phyloP scores from a whole-genome alignment of 1,140 invertebrate genomes.

The Goniozus legneri region DNA sequence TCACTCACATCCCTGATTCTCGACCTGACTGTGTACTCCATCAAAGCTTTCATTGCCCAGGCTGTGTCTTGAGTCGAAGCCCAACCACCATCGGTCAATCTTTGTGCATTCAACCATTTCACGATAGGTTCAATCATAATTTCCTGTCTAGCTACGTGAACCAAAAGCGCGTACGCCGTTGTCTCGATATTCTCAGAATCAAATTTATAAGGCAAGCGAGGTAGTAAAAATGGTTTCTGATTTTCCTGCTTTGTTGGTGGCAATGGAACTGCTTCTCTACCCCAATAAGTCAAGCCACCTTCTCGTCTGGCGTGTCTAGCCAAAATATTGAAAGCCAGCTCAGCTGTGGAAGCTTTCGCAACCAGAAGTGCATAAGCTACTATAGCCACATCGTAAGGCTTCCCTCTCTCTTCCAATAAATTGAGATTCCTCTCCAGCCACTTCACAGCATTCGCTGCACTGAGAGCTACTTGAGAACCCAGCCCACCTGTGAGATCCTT shows the following conservation, averaged over 20 bases:
- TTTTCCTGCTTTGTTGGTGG: slow-evolving; percentile 84
- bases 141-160: slow-evolving; percentile 81
- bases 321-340: slow-evolving; percentile 76
- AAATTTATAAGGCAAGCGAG: slow-evolving; percentile 80
- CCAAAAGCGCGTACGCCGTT: slow-evolving; percentile 87
- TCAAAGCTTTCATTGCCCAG: slow-evolving; percentile 83
- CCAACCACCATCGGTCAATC: slow-evolving; percentile 90
- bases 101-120: slow-evolving; percentile 88
- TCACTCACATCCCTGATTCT: slow-evolving; percentile 84
- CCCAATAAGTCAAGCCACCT: slow-evolving; percentile 84
- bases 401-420: slow-evolving; percentile 64
- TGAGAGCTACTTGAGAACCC: slow-evolving; percentile 67
- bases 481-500: slow-evolving; percentile 78
- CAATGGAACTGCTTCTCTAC: slow-evolving; percentile 69
- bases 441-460: slow-evolving; percentile 66
- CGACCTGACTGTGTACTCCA: slow-evolving; percentile 83
- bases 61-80: slow-evolving; percentile 91
- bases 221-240: slow-evolving; percentile 85
- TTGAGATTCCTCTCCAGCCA: slow-evolving; percentile 86
- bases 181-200: slow-evolving; percentile 90
- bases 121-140: slow-evolving; percentile 80
- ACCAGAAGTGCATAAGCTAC: slow-evolving; percentile 82
- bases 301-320: slow-evolving; percentile 62
- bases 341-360: slow-evolving; percentile 74
- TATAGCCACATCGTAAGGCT: slow-evolving; percentile 82